Conservation (phyloP, 2,113 vertebrate genomes). For the Oreochromis niloticus region DNA sequence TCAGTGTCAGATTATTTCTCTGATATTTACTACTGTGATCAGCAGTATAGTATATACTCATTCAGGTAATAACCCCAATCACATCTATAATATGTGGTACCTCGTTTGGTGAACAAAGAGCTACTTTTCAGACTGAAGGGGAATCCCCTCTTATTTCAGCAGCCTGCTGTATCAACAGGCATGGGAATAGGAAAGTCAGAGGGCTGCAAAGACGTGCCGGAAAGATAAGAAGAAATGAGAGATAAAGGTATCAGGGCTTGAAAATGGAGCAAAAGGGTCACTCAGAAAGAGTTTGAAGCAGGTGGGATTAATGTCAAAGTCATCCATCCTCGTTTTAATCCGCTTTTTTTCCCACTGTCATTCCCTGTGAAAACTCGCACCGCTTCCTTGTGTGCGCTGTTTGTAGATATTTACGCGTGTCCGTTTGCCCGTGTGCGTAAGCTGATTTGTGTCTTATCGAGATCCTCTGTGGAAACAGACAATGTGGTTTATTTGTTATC, state of each 20-base stretch:
- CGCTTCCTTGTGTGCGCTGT: not conserved
- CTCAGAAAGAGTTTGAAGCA: constrained; percentile 2
- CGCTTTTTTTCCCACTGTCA: not conserved
- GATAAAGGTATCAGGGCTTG: constrained; percentile 7
- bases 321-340: constrained; percentile 28
- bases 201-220: not conserved
- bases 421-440: constrained; percentile 2
- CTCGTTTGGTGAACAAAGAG: not conserved
- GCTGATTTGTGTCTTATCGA: constrained; percentile 62
- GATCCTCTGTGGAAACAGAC: constrained; percentile 60
- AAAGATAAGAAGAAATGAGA: constrained; percentile 18
- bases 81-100: not conserved
- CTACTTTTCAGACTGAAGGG: not conserved
- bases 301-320: constrained; percentile 44
- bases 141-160: not conserved
- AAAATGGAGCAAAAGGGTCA: not conserved
- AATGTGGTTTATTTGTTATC: constrained; percentile 59
- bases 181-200: constrained; percentile 6
- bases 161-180: not conserved
- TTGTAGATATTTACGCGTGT: not conserved
- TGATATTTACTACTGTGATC: not conserved
- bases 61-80: not conserved
- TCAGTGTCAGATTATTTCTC: not conserved
- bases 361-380: not conserved
- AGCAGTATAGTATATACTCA: not conserved